Evolutionary conservation across 2,888 invertebrate genomes (phyloP).

Genomic region (Xestia xanthographa): DNA sequence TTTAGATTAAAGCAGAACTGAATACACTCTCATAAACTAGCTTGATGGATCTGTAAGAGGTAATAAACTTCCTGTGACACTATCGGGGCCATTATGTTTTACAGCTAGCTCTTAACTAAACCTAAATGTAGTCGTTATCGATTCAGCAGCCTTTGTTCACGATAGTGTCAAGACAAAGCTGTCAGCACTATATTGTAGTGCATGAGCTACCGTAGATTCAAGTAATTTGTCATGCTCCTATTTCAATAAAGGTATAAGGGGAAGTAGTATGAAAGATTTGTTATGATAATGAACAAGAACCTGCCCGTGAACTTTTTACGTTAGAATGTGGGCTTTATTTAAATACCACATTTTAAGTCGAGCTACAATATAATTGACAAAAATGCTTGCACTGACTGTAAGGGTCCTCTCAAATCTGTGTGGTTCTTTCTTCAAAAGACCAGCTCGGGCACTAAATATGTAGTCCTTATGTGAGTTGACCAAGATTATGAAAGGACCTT

Average conservation of each 20-base stretch:
- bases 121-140: conserved; percentile 41
- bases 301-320: background rate
- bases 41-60: conserved; percentile 19
- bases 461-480: too few species aligned
- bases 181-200: conserved; percentile 1
- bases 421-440: too few species aligned
- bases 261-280: background rate
- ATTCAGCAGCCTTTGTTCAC: conserved; percentile 30
- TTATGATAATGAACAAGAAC: background rate
- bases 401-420: too few species aligned
- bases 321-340: background rate
- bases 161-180: conserved; percentile 14
- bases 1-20: background rate
- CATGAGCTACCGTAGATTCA: background rate
- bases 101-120: conserved; percentile 27
- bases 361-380: too few species aligned
- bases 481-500: too few species aligned
- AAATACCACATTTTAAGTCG: too few species aligned
- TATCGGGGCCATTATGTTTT: conserved; percentile 36
- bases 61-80: conserved; percentile 23
- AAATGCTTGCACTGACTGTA: too few species aligned
- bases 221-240: background rate
- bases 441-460: too few species aligned
- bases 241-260: background rate
- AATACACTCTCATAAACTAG: background rate